Base-by-base conservation (phyloP, 2,888 invertebrate species). In the Coenonympha glycerion region DNA sequence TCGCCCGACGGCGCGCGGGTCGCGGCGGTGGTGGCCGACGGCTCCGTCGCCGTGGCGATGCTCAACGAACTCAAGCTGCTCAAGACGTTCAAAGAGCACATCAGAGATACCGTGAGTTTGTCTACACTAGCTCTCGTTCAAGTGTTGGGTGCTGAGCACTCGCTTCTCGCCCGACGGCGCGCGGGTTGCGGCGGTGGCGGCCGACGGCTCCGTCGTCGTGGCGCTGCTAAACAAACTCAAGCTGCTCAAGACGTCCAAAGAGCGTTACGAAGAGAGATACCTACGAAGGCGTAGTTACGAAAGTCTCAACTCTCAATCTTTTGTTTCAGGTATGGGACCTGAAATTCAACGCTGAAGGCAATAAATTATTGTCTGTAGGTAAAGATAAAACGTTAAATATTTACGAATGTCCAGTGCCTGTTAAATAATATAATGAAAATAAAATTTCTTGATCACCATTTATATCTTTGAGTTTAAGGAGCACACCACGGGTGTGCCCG, bases 61-160 rank as follows among this genome's bases (percentile, higher is more conserved):
- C 84, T 94, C 34, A 90, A 91, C 1, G 91, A 92, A 9, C 89
- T 94, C 62, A 92, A 93, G 59, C 93, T 95, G 68, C 83, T 96
- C 50, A 93, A 98, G 71, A 95, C 94, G 2, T 98, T 97, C 72
- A 90, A 90, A 55, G 97, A 97, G 64, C 98, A 99, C 74, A n/a
- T n/a, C n/a, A 84, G 79, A 5, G 96, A 96, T 74, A 95, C 95
- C 86, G 95, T 94, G 70, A 67, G 71, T 2, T 64, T 49, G 16
- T 37, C 30, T 22, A 51, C 40, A 9, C 3, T 8, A 21, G n/a
- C n/a, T n/a, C n/a, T 95, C 96, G 0, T 96, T 97, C 75, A 94
- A 94, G 8, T 94, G 95, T 0, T 97, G 97, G 97, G 97, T 95
- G 3, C 82, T 97, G 2, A 91, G 92, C 61, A 96, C 95, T 0